A percentile compares a stretch with the other conserved stretches of the same genome.
phyloP scores from a whole-genome alignment of 2,888 invertebrate genomes.

The Maniola hyperantus region DNA sequence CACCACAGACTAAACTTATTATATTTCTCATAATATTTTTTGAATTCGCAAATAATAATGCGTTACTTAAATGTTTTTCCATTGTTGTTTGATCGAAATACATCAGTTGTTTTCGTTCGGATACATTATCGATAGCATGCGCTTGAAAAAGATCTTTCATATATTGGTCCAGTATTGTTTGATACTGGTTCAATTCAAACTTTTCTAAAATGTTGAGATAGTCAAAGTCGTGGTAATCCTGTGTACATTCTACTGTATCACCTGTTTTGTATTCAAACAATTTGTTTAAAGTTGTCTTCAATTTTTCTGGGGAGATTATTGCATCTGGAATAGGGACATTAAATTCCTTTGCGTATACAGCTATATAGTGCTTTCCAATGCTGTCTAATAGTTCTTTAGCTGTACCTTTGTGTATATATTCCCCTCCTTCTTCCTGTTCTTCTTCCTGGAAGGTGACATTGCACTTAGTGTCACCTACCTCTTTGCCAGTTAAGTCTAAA shows the following conservation, averaged over 20 bases:
- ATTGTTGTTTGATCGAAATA: slow-evolving; percentile 70
- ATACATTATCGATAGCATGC: slow-evolving; percentile 39
- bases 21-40: slow-evolving; percentile 70
- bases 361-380: slow-evolving; percentile 56
- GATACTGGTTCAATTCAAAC: slow-evolving; percentile 72
- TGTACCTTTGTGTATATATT: slow-evolving; percentile 38
- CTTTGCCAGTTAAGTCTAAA: slow-evolving; percentile 54
- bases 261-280: slow-evolving; percentile 67
- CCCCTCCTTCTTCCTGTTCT: slow-evolving; percentile 38
- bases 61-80: slow-evolving; percentile 64
- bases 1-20: slow-evolving; percentile 68
- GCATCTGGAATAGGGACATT: slow-evolving; percentile 60
- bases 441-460: slow-evolving; percentile 59
- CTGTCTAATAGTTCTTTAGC: slow-evolving; percentile 50
- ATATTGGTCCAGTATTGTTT: slow-evolving; percentile 57
- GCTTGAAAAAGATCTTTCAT: slow-evolving; percentile 63
- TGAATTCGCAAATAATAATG: slow-evolving; percentile 62
- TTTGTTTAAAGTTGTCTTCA: slow-evolving; percentile 52
- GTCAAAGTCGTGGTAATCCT: slow-evolving; percentile 63
- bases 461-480: slow-evolving; percentile 47
- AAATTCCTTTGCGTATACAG: slow-evolving; percentile 61
- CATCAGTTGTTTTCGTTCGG: slow-evolving; percentile 51
- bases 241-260: slow-evolving; percentile 51
- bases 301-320: slow-evolving; percentile 53
- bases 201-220: slow-evolving; percentile 63